Evolutionary conservation across 2,888 invertebrate species (phyloP).

Genomic region (Ophion ellenae): DNA sequence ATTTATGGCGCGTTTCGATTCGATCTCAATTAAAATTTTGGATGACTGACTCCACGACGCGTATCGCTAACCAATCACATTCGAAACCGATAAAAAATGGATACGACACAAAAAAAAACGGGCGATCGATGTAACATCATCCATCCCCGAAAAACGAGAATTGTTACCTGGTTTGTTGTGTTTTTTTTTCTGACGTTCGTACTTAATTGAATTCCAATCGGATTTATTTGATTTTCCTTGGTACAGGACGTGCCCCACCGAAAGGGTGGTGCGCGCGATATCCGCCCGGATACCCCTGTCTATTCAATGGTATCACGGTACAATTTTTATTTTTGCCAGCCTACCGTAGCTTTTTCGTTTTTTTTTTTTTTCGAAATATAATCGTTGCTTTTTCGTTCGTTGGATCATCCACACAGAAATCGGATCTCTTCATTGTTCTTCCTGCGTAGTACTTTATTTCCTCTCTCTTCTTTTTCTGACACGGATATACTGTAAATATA

Average conservation of each 20-base stretch:
- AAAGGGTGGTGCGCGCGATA: conserved; percentile 75
- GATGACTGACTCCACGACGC: neutral
- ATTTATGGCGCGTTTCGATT: neutral
- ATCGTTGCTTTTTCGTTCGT: conserved; percentile 53
- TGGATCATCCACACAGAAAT: conserved; percentile 16
- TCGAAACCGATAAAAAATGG: neutral
- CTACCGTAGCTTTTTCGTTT: conserved; percentile 48
- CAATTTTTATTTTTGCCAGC: conserved; percentile 69
- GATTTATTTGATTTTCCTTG: conserved; percentile 59
- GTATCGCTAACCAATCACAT: conserved; percentile 1
- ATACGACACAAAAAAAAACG: neutral
- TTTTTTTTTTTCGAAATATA: conserved; percentile 17
- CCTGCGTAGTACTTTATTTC: neutral
- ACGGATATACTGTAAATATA: conserved; percentile 15
- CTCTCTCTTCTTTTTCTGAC: conserved; percentile 2
- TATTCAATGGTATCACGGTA: conserved; percentile 74
- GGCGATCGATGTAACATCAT: conserved; percentile 29
- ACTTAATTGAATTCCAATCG: conserved; percentile 40
- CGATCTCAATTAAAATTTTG: neutral
- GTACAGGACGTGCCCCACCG: conserved; percentile 64
- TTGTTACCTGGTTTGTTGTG: conserved; percentile 9
- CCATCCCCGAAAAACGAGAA: conserved; percentile 20
- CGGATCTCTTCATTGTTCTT: conserved; percentile 18
- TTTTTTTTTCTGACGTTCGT: conserved; percentile 30
- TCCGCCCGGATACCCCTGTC: conserved; percentile 73